Evolutionary conservation across 2,113 vertebrate genomes (phyloP), one percentile per base, ranked within the genome.

Genomic region (Poecilia latipinna): DNA sequence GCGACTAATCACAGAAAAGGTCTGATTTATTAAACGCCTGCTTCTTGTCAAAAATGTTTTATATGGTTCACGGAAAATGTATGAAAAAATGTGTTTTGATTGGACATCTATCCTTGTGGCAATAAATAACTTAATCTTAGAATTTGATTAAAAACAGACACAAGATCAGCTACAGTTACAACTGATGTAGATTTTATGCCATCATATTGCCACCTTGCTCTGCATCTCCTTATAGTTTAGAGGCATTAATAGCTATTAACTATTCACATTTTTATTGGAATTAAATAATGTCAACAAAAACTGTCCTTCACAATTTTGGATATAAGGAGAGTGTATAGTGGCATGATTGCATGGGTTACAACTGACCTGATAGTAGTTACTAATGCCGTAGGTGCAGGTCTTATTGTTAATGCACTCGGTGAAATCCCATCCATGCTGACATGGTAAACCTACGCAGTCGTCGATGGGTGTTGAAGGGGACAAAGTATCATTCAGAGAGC

Each of bases 321-420:
- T 68, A 6, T 22, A 64, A 15, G 19, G 11, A 28, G 15, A 67
- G 12, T 17, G 35, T 15, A 17, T 6, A 44, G 1, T 39, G 1
- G 51, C 1, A 42, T 3, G 12, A 7, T 33, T 7, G 65, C 4
- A 13, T 11, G 17, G 7, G 61, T 2, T 26, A 12, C 15, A 12
- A 32, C 19, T 61, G 4, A 82, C 98, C 96, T 99, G 98, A 88
- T 99, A 99, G 91, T 98, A 91, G 91, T 99, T 99, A 80, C 91
- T 96, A 90, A 99, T 94, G 62, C 98, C 98, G 0, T 94, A 95
- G 28, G 1, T 26, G 72, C 98, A 99, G 61, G 88, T 96, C 17
- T 86, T 92, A 28, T 73, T 94, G 44, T 87, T 93, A 51, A 92
- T 26, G 0, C 98, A 99, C 19, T 93, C 84, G 0, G 93, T 95